A percentile compares a stretch with the other conserved stretches of the same genome.
Conservation (phyloP, 2,797 vertebrate genomes). For the Emydoidea blandingii region DNA sequence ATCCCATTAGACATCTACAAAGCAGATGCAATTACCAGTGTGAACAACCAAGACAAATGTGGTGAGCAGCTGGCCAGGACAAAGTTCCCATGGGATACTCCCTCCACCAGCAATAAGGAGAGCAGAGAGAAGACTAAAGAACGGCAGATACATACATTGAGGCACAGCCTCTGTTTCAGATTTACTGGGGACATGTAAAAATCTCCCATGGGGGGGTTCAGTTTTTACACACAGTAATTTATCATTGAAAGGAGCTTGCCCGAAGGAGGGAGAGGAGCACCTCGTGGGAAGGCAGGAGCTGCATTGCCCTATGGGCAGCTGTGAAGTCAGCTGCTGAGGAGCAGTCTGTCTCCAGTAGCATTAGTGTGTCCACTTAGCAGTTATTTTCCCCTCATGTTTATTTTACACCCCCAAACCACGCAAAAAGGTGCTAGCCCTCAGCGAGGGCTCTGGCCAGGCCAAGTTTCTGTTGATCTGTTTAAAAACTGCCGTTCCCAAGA, state of each 20-base stretch:
- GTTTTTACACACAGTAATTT: accelerated
- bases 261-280: accelerated
- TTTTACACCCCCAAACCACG: background rate
- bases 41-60: accelerated
- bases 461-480: accelerated
- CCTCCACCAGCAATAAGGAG: background rate
- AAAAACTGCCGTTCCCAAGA: accelerated
- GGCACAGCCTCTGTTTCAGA: accelerated
- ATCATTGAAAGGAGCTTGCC: accelerated
- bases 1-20: accelerated
- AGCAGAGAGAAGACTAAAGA: background rate
- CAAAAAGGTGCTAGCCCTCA: background rate
- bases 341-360: background rate
- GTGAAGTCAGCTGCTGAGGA: accelerated
- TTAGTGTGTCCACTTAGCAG: background rate
- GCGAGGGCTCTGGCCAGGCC: background rate
- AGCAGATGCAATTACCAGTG: background rate
- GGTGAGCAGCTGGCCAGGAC: background rate
- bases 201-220: accelerated
- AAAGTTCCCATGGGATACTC: background rate
- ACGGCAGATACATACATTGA: background rate
- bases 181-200: accelerated
- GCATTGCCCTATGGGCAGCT: background rate
- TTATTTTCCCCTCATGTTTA: background rate
- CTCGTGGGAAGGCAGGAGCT: accelerated